Evolutionary conservation across 2,113 vertebrate species (phyloP).

Genomic region (Nanorana parkeri): DNA sequence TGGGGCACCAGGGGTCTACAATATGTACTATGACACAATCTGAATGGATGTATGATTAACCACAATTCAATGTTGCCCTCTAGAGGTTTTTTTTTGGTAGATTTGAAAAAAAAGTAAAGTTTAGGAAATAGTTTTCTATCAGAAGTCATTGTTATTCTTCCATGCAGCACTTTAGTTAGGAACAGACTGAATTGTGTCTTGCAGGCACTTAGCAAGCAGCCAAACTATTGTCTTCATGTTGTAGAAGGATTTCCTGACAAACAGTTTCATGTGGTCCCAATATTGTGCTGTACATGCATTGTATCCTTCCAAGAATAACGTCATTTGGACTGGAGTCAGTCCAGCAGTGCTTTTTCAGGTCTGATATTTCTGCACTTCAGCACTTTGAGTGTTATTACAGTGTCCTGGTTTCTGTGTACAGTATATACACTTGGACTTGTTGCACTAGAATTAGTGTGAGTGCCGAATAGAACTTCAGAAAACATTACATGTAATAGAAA

Average conservation of each 20-base stretch:
- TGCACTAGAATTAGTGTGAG: not conserved
- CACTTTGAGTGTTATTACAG: constrained; percentile 5
- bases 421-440: constrained; percentile 3
- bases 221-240: constrained; percentile 21
- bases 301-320: constrained; percentile 29
- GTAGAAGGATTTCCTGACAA: constrained; percentile 43
- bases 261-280: constrained; percentile 41
- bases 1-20: too few relatives aligned
- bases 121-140: too few relatives aligned
- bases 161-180: not conserved
- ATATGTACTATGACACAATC: too few relatives aligned
- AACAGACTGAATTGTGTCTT: constrained; percentile 22
- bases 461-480: not conserved
- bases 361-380: constrained; percentile 17
- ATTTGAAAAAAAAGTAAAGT: too few relatives aligned
- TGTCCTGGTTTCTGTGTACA: constrained; percentile 3
- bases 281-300: constrained; percentile 27
- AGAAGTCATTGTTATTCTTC: not conserved
- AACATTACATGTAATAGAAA: not conserved
- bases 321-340: constrained; percentile 21
- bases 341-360: constrained; percentile 24
- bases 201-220: not conserved
- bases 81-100: too few relatives aligned
- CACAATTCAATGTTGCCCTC: too few relatives aligned
- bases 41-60: too few relatives aligned